Base-by-base conservation (phyloP, 2,797 vertebrate genomes). In the Scyliorhinus canicula region DNA sequence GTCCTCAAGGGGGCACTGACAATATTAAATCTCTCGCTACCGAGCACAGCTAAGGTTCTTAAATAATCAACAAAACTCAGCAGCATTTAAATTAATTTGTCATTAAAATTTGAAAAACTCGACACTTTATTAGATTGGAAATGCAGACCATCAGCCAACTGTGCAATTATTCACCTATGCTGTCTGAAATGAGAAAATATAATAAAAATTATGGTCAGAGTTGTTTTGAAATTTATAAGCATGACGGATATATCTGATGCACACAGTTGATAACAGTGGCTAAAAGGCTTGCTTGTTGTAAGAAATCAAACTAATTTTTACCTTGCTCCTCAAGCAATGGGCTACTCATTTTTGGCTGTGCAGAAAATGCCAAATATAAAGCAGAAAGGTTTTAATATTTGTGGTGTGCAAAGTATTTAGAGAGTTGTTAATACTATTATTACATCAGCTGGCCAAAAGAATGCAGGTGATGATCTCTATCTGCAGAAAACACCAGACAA, bases 401-500 rank as follows among this genome's bases (percentile, higher is more conserved):
- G 97, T 96, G 96, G 97, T 97, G 97, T 97, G 96, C 97, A 96
- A 96, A 96, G 97, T 97, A 97, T 97, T 97, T 97, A 97, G 97
- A 97, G 97, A 98, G 96, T 97, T 97, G 97, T 98, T 98, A 98
- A 98, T 97, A n/a, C n/a, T n/a, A 98, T 97, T 97, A 97, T n/a
- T 74, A n/a, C 96, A 97, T 96, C 97, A 97, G 97, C 97, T 97
- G 97, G 97, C 97, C 97, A 97, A 97, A 96, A 97, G 96, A 96
- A 96, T 97, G 97, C 97, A 97, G 55, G 35, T 16, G 55, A 90
- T 60, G 86, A 60, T 90, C 12, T 90, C 55, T n/a, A 6, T 24
- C 26, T n/a, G 86, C 26, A 35, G 55, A 90, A 60, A 57, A 26
- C 35, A 57, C 28, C 52, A 90, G 31, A 90, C 14, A 11, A 35